Percentiles rank a stretch among this genome's conserved stretches.
phyloP scores from a whole-genome alignment of 1,140 invertebrate species.

The Marisa cornuarietis region DNA sequence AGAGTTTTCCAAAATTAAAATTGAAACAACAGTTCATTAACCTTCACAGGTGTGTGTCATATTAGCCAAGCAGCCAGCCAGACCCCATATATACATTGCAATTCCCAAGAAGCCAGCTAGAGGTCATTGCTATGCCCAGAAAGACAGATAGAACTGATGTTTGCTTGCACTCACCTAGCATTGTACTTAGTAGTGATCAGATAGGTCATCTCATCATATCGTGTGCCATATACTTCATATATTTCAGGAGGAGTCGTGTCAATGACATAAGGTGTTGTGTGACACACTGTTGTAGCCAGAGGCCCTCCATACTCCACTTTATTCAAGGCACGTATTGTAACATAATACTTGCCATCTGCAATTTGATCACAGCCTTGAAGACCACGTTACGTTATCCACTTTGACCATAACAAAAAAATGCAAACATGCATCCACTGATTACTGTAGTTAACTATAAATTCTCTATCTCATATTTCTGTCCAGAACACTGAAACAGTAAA shows the following conservation, averaged over 20 bases:
- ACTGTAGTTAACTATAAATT: not conserved
- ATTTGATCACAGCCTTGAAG: not conserved
- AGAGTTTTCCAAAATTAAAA: too few species aligned
- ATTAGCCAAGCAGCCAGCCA: too few species aligned
- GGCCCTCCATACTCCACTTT: conserved; percentile 50
- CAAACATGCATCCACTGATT: too few species aligned
- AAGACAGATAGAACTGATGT: too few species aligned
- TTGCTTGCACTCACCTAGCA: conserved; percentile 33
- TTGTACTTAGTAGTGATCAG: conserved; percentile 36
- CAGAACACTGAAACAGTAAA: not conserved
- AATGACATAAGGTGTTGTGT: conserved; percentile 42
- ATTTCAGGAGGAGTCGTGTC: conserved; percentile 44
- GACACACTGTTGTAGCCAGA: conserved; percentile 41
- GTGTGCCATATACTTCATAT: conserved; percentile 41
- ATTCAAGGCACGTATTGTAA: conserved; percentile 46
- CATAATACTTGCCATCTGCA: conserved; percentile 49
- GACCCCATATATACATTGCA: too few species aligned
- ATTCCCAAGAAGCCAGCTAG: too few species aligned
- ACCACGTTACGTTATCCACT: too few species aligned
- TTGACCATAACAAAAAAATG: not conserved
- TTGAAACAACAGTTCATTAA: too few species aligned
- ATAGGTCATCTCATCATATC: conserved; percentile 45
- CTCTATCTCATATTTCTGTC: not conserved
- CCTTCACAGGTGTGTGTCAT: too few species aligned
- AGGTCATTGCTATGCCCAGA: too few species aligned